Evolutionary conservation across 37 sponge, comb jelly and placozoan species (phyloP).

Genomic region (Ephydatia muelleri): DNA sequence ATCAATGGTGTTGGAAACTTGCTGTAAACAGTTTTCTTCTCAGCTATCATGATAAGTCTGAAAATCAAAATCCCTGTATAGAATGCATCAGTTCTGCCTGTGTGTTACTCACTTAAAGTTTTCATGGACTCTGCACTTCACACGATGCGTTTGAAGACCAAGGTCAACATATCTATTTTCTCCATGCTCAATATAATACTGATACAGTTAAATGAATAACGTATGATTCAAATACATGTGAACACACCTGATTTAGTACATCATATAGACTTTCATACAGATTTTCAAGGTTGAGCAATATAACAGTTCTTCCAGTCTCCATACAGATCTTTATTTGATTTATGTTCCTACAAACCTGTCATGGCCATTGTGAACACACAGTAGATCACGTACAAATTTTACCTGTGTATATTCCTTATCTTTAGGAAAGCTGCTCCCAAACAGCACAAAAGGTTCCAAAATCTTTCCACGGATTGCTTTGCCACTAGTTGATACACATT

Average conservation of each 20-base stretch:
- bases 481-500: neutral
- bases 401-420: slow-evolving; percentile 97
- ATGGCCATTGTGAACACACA: neutral
- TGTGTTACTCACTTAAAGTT: slow-evolving; percentile 63
- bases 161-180: slow-evolving; percentile 84
- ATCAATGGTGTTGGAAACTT: slow-evolving; percentile 95
- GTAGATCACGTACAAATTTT: neutral
- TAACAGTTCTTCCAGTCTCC: slow-evolving; percentile 87
- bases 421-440: slow-evolving; percentile 95
- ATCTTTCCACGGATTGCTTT: neutral
- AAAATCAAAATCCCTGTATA: neutral
- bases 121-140: slow-evolving; percentile 85
- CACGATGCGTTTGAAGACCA: slow-evolving; percentile 86
- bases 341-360: slow-evolving; percentile 85
- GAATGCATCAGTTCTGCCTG: neutral
- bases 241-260: slow-evolving; percentile 78
- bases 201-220: neutral
- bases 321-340: slow-evolving; percentile 96
- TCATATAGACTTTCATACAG: slow-evolving; percentile 98
- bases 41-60: slow-evolving; percentile 87
- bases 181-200: slow-evolving; percentile 70
- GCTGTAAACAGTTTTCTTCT: slow-evolving; percentile 77
- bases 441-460: slow-evolving; percentile 72
- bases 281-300: slow-evolving; percentile 92
- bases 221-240: neutral